Evolutionary conservation across 2,797 vertebrate genomes (phyloP).

Genomic region (Pampus argenteus): DNA sequence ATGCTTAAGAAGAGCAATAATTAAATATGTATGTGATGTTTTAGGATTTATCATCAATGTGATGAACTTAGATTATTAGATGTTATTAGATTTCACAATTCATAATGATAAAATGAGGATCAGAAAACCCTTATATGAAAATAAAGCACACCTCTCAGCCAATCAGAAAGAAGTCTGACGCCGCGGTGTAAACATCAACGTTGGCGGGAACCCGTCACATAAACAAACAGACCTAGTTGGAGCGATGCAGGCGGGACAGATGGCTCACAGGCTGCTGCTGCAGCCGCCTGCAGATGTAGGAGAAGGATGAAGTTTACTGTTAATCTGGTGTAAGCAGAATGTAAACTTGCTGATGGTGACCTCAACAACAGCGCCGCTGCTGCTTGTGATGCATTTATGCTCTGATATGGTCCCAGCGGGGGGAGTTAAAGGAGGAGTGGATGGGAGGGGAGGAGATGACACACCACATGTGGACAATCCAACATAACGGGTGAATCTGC

Average conservation of each 20-base stretch:
- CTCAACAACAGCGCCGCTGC: slow-evolving; percentile 51
- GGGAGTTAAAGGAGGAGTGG: not conserved
- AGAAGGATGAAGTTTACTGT: slow-evolving; percentile 45
- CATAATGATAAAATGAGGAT: not conserved
- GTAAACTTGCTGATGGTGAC: slow-evolving; percentile 79
- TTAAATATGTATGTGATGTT: no score
- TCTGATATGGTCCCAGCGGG: slow-evolving; percentile 52
- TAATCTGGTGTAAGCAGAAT: slow-evolving; percentile 80
- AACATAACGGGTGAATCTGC: slow-evolving; percentile 51
- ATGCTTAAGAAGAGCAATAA: no score
- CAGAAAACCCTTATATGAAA: not conserved
- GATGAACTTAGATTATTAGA: no score
- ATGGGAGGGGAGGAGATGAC: not conserved
- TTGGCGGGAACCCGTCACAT: not conserved
- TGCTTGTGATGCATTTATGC: slow-evolving; percentile 77
- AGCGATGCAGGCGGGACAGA: slow-evolving; percentile 11
- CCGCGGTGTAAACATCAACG: not conserved
- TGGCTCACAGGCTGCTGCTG: slow-evolving; percentile 23
- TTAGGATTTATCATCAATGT: no score
- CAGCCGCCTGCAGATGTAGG: slow-evolving; percentile 15
- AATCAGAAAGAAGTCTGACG: slow-evolving; percentile 16
- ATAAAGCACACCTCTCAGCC: slow-evolving; percentile 5
- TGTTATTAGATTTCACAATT: no score
- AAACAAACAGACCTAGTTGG: slow-evolving; percentile 11
- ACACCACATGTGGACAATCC: slow-evolving; percentile 33